Evolutionary conservation across 1,140 invertebrate genomes (phyloP).

Genomic region (Achroia grisella): DNA sequence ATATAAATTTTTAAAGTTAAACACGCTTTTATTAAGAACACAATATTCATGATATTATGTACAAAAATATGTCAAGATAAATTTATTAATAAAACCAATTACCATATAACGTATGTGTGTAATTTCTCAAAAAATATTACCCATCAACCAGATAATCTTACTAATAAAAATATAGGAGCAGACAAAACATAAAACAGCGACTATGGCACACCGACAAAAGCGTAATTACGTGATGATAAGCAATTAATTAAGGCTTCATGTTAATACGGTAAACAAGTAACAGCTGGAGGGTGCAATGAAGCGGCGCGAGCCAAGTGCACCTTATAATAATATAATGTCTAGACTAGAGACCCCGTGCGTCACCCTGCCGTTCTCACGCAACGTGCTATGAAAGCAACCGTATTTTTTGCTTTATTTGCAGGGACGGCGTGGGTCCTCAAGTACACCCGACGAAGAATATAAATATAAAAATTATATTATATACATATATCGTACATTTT

Average conservation of each 20-base stretch:
- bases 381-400: conserved; percentile 50
- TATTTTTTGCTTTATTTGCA: conserved; percentile 23
- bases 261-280: conserved; percentile 51
- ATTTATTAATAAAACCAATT: too few relatives aligned
- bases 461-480: too few relatives aligned
- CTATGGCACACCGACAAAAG: conserved; percentile 30
- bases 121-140: too few relatives aligned
- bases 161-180: too few relatives aligned
- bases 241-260: conserved; percentile 65
- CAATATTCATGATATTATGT: too few relatives aligned
- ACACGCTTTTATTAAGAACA: too few relatives aligned
- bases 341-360: conserved; percentile 42
- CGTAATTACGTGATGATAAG: conserved; percentile 45
- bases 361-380: conserved; percentile 55
- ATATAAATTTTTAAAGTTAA: too few relatives aligned
- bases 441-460: not conserved
- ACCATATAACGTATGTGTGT: too few relatives aligned
- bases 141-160: too few relatives aligned
- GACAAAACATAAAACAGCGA: too few relatives aligned
- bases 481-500: too few relatives aligned
- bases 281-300: conserved; percentile 50
- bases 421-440: conserved; percentile 10
- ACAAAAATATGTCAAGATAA: too few relatives aligned
- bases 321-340: conserved; percentile 32
- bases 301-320: conserved; percentile 17